These are phyloP conservation scores for Dissostichus mawsoni DNA, from an alignment of 2,113 vertebrate species.

Conservation along the genomic window DNA sequence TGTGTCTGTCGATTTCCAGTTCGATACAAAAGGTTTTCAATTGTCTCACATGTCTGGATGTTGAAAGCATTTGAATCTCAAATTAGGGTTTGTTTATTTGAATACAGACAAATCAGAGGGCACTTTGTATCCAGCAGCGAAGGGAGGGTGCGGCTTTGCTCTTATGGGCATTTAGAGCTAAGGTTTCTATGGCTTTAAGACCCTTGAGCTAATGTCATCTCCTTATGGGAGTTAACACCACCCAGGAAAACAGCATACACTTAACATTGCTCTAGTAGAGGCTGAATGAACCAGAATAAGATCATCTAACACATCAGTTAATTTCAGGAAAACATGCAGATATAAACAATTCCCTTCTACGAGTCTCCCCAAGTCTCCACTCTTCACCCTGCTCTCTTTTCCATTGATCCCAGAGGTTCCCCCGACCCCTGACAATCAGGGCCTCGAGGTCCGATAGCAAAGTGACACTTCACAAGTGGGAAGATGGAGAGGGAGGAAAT, in stretches of 20 bases:
- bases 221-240: slow-evolving; percentile 45
- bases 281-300: slow-evolving; percentile 6
- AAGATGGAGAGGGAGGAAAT: slow-evolving; percentile 62
- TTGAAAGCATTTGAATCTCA: slow-evolving; percentile 75
- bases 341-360: neutral
- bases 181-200: slow-evolving; percentile 49
- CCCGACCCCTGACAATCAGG: slow-evolving; percentile 58
- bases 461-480: slow-evolving; percentile 77
- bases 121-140: slow-evolving; percentile 39
- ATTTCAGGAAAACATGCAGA: neutral
- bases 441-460: slow-evolving; percentile 68
- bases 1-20: slow-evolving; percentile 38
- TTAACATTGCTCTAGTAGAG: neutral
- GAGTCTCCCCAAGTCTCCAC: neutral
- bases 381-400: slow-evolving; percentile 11
- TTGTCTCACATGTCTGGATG: slow-evolving; percentile 68
- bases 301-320: slow-evolving; percentile 24
- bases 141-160: slow-evolving; percentile 44
- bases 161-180: slow-evolving; percentile 33
- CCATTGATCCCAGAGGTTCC: slow-evolving; percentile 71
- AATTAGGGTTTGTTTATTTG: slow-evolving; percentile 74
- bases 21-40: slow-evolving; percentile 68
- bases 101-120: slow-evolving; percentile 68
- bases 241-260: slow-evolving; percentile 29
- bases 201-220: slow-evolving; percentile 21